Conservation (phyloP, 1,140 invertebrate species). For the Heliconius congener region DNA sequence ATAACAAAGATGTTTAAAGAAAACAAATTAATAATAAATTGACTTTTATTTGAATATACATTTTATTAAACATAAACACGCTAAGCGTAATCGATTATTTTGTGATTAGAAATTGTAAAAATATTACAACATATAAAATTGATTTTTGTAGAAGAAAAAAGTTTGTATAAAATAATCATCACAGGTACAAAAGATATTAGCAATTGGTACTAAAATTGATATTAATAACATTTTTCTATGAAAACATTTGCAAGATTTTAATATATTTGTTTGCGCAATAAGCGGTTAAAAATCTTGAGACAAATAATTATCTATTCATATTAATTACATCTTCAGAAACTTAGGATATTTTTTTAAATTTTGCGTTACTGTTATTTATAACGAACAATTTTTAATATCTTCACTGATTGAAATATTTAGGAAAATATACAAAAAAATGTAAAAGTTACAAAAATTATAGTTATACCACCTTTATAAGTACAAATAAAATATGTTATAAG, state of each 20-base stretch:
- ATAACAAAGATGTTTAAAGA: neutral
- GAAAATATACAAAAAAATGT: too few relatives aligned
- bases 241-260: neutral
- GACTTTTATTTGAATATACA: constrained; percentile 7
- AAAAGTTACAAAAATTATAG: too few relatives aligned
- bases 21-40: neutral
- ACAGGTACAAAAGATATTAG: neutral
- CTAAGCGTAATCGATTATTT: neutral
- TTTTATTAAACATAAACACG: neutral
- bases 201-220: too few relatives aligned
- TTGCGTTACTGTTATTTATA: too few relatives aligned
- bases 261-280: neutral
- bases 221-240: neutral
- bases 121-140: neutral
- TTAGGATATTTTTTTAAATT: too few relatives aligned
- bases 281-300: too few relatives aligned
- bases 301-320: too few relatives aligned
- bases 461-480: too few relatives aligned
- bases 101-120: neutral
- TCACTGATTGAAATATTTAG: too few relatives aligned
- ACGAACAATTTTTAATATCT: too few relatives aligned
- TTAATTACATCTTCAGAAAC: too few relatives aligned
- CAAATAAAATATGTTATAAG: too few relatives aligned
- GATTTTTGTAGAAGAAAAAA: neutral
- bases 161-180: neutral